Percentiles rank a stretch among this genome's conserved stretches.
Evolutionary conservation across 2,113 vertebrate species (phyloP).

Genomic region (Brienomyrus longianalis): DNA sequence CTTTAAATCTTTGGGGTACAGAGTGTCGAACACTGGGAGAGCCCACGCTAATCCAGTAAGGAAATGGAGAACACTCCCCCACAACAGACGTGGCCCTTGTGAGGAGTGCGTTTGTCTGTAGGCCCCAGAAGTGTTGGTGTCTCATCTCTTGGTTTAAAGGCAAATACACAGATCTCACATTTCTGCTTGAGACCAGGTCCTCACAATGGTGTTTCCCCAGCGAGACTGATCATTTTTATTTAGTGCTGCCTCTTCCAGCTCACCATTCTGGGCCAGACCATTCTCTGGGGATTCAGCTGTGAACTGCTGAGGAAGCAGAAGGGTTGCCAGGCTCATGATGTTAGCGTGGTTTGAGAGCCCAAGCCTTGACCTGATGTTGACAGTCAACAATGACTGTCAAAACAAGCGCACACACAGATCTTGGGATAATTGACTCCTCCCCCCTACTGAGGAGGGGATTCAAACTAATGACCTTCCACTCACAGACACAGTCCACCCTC

Average conservation of each 20-base stretch:
- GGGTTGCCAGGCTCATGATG: not conserved
- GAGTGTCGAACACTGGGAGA: not conserved
- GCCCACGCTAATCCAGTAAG: not conserved
- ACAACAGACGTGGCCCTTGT: too few species aligned
- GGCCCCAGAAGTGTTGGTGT: not conserved
- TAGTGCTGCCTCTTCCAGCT: not conserved
- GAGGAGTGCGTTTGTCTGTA: not conserved
- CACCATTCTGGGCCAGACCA: not conserved
- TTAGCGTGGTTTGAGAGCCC: not conserved
- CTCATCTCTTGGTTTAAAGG: not conserved
- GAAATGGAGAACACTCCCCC: not conserved
- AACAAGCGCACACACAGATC: too few species aligned
- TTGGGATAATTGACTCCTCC: not conserved
- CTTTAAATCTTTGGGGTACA: not conserved
- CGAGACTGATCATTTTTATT: not conserved
- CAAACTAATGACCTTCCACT: not conserved
- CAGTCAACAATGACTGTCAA: not conserved
- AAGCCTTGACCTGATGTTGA: not conserved
- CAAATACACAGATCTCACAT: not conserved
- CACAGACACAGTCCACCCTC: not conserved
- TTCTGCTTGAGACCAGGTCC: not conserved
- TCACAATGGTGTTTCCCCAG: not conserved
- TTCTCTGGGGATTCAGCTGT: not conserved
- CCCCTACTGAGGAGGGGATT: not conserved
- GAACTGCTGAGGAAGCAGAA: not conserved